Conservation (phyloP, 2,113 vertebrate species). For the Vidua macroura region DNA sequence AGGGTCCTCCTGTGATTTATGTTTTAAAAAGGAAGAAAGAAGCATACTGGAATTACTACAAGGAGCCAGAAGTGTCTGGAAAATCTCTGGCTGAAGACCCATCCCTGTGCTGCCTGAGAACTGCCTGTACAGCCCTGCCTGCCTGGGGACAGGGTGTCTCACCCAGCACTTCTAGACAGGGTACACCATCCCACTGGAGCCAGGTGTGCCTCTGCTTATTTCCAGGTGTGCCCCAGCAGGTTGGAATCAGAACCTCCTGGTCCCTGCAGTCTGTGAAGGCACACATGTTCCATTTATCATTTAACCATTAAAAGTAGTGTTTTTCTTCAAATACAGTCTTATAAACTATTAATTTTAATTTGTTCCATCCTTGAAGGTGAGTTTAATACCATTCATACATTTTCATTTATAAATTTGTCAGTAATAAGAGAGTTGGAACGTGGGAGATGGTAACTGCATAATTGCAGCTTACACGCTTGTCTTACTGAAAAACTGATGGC, state of each 20-base stretch:
- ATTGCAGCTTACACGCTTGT: conserved; percentile 78
- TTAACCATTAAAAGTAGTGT: background rate
- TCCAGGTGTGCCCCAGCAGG: background rate
- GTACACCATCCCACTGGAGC: fast-evolving
- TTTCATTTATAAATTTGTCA: conserved; percentile 73
- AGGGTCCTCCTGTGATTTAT: background rate
- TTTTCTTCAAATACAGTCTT: background rate
- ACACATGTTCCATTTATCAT: background rate
- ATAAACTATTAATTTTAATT: conserved; percentile 30
- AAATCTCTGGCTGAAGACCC: background rate
- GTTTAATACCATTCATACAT: conserved; percentile 66
- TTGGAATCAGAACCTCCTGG: background rate
- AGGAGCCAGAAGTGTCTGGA: background rate
- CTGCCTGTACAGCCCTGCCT: background rate
- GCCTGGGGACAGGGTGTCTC: background rate
- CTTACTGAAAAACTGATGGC: conserved; percentile 79
- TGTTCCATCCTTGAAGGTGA: conserved; percentile 65
- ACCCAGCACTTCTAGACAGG: background rate
- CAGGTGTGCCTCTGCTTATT: background rate
- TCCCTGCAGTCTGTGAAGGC: background rate
- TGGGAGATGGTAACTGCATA: conserved; percentile 71
- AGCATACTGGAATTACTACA: background rate
- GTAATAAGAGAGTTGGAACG: conserved; percentile 66
- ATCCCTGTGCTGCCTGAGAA: background rate
- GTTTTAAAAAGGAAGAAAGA: background rate